Conservation (phyloP, 37 sponge, comb jelly and placozoan species). For the Mnemiopsis leidyi region DNA sequence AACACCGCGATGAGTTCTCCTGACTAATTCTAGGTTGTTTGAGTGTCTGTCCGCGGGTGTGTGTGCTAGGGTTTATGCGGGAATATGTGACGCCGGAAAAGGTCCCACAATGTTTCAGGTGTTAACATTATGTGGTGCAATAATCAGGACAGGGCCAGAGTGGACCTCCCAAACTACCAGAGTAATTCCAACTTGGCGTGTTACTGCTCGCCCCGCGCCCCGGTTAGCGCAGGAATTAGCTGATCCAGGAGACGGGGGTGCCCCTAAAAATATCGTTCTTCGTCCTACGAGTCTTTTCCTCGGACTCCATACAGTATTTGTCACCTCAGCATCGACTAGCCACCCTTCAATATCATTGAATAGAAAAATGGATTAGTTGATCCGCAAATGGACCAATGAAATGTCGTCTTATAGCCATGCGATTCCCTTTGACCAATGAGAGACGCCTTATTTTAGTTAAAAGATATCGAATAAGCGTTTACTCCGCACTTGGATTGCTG, state of each 20-base stretch:
- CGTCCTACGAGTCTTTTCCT: neutral
- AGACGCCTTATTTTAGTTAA: neutral
- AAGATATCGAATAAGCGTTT: neutral
- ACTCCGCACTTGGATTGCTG: neutral
- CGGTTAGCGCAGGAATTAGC: neutral
- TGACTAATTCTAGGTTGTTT: neutral
- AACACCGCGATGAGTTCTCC: neutral
- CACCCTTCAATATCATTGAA: neutral
- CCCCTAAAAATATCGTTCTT: neutral
- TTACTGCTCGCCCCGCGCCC: neutral
- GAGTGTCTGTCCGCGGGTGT: too few species aligned
- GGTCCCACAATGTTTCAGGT: too few species aligned
- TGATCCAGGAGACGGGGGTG: neutral
- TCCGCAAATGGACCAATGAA: neutral
- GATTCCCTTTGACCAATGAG: neutral
- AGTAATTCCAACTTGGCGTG: neutral
- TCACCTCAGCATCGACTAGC: neutral
- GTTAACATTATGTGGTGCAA: too few species aligned
- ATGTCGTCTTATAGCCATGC: neutral
- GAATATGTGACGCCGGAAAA: neutral
- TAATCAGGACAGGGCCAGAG: too few species aligned
- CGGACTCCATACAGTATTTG: neutral
- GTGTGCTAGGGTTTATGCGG: neutral
- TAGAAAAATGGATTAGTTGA: neutral
- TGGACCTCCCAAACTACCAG: neutral